Percentiles rank a stretch among this genome's conserved stretches.
These are phyloP conservation scores for Unio pictorum DNA, from an alignment of 2,888 invertebrate species.

Conservation along the genomic window DNA sequence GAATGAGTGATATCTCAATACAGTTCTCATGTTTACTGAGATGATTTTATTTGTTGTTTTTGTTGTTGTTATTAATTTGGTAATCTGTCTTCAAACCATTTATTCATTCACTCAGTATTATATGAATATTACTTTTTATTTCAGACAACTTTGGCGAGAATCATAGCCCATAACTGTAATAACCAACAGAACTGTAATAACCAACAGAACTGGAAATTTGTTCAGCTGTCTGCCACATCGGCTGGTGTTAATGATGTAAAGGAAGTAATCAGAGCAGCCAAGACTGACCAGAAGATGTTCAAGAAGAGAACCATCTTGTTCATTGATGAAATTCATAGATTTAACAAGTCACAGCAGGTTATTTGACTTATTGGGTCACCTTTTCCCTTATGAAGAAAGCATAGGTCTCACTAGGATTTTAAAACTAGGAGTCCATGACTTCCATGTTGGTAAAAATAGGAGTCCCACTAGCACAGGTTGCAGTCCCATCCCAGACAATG, in stretches of 20 bases:
- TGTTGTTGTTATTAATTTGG: too few species aligned
- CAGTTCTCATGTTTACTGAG: too few species aligned
- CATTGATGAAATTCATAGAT: slow-evolving; percentile 90
- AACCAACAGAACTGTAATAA: slow-evolving; percentile 77
- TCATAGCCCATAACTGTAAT: slow-evolving; percentile 81
- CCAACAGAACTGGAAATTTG: slow-evolving; percentile 76
- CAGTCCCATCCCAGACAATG: too few species aligned
- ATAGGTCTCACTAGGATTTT: too few species aligned
- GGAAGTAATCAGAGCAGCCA: slow-evolving; percentile 81
- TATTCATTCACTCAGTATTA: too few species aligned
- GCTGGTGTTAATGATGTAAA: slow-evolving; percentile 85
- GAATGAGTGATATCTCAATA: too few species aligned
- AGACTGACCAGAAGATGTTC: slow-evolving; percentile 80
- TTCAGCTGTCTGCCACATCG: slow-evolving; percentile 83
- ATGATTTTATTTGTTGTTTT: too few species aligned
- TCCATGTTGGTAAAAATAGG: too few species aligned
- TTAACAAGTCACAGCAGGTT: slow-evolving; percentile 85
- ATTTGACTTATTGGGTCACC: not conserved
- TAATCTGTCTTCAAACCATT: too few species aligned
- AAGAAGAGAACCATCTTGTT: slow-evolving; percentile 83
- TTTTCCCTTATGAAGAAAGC: not conserved
- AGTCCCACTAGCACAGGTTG: too few species aligned
- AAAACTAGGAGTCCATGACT: too few species aligned
- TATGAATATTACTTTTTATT: slow-evolving; percentile 28
- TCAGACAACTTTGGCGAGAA: slow-evolving; percentile 84